Conservation (phyloP, 2,113 vertebrate genomes). For the Ploceus nigricollis region DNA sequence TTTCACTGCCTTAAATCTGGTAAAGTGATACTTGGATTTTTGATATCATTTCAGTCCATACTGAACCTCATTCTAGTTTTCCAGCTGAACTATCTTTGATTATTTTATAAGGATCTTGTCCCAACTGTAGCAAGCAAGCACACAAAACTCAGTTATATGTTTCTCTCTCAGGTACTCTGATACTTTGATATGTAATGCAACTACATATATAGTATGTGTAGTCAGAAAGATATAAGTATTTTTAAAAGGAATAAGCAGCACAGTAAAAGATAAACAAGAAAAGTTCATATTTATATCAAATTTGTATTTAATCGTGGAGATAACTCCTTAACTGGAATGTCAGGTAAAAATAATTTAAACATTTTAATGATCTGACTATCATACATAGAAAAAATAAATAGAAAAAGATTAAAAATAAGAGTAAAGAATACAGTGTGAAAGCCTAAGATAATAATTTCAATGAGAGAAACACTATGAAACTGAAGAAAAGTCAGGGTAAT, state of each 20-base stretch:
- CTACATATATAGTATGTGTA: rapidly evolving
- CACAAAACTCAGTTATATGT: background rate
- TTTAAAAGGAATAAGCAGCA: background rate
- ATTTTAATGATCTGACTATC: background rate
- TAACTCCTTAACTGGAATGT: background rate
- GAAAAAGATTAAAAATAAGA: background rate
- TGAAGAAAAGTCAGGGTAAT: background rate
- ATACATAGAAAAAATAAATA: background rate
- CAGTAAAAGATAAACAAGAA: background rate
- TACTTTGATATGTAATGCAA: background rate
- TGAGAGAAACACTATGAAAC: background rate
- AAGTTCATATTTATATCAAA: background rate
- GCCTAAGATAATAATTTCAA: background rate
- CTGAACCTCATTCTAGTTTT: background rate
- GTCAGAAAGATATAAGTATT: background rate
- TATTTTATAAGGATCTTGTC: background rate
- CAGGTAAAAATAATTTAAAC: background rate
- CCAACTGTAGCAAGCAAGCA: background rate
- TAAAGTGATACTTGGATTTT: background rate
- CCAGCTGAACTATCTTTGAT: background rate
- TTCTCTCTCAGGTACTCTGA: background rate
- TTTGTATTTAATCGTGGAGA: background rate
- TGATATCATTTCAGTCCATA: background rate
- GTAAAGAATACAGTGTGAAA: background rate
- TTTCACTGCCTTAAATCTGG: background rate